Evolutionary conservation across 2,888 invertebrate genomes (phyloP), one percentile per base, ranked within the genome.

Genomic region (Melanchra persicariae): DNA sequence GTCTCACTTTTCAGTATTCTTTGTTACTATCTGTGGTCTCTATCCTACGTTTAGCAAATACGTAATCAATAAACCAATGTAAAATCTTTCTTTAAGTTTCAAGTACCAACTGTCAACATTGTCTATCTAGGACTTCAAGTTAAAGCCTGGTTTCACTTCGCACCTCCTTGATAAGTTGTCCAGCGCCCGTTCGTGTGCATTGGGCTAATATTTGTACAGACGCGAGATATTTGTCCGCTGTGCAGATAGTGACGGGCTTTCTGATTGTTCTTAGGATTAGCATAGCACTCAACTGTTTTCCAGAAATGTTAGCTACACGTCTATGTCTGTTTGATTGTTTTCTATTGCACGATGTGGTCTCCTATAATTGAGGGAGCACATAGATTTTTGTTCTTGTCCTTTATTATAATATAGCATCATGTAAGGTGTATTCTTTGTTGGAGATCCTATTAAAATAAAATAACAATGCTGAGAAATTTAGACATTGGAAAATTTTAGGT

Each of bases 201-300:
- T 37, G 70, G 37, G 79, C 81, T 67, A 87, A 89, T 88, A 87
- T 88, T 88, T 87, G 81, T 77, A 57, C 58, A 77, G 70, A 75
- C 77, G 77, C 77, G 49, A 45, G 69, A 40, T 89, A 83, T 90
- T 88, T 89, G 84, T 79, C 74, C 26, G 6, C 74, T 83, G 74
- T 64, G 82, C 78, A 83, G 76, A 84, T 75, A 86, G 62, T 49
- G 60, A 81, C 72, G 22, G 26, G 51, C 59, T 59, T 30, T 37
- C 52, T 57, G 75, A 82, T 79, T 86, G 67, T 86, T 88, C 81
- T 84, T 47, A 52, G 81, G 79, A 84, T 83, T 85, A 79, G 77
- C 76, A 45, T 37, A 68, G 67, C 45, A 60, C 52, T 63, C 19
- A 61, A 60, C 10, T 47, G 40, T 19, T 69, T 75, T 64, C 30